Evolutionary conservation across 1,140 invertebrate genomes (phyloP).

Genomic region (Condylostylus longicornis): DNA sequence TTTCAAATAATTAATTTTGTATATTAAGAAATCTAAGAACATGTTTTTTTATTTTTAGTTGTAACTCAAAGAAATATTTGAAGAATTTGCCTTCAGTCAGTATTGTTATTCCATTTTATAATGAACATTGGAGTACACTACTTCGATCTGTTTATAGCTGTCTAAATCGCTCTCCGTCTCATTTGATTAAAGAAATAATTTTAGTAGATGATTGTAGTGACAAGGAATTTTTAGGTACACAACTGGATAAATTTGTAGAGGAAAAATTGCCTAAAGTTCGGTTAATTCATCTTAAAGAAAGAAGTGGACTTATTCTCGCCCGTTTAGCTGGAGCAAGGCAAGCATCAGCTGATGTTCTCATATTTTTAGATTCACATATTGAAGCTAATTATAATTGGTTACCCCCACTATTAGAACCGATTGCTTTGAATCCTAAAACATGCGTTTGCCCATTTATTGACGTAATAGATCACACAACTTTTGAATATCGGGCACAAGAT

Average conservation of each 20-base stretch:
- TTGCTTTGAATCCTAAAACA: conserved; percentile 68
- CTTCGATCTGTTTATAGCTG: conserved; percentile 73
- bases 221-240: conserved; percentile 52
- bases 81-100: conserved; percentile 63
- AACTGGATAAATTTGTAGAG: conserved; percentile 59
- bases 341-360: conserved; percentile 69
- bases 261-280: conserved; percentile 60
- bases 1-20: not conserved
- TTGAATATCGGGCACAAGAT: conserved; percentile 85
- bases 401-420: conserved; percentile 83
- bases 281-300: conserved; percentile 51
- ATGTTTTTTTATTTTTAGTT: conserved; percentile 33
- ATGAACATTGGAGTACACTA: conserved; percentile 80
- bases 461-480: conserved; percentile 84
- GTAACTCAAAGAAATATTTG: conserved; percentile 60
- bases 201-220: conserved; percentile 83
- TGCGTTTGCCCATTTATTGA: conserved; percentile 95
- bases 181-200: conserved; percentile 79
- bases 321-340: conserved; percentile 69
- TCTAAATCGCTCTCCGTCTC: conserved; percentile 62
- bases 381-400: conserved; percentile 94
- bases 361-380: conserved; percentile 89
- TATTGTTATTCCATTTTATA: conserved; percentile 87
- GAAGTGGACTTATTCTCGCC: conserved; percentile 79
- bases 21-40: not conserved